Evolutionary conservation across 2,888 invertebrate species (phyloP), one percentile per base, ranked within the genome.

Genomic region (Spodoptera exigua): DNA sequence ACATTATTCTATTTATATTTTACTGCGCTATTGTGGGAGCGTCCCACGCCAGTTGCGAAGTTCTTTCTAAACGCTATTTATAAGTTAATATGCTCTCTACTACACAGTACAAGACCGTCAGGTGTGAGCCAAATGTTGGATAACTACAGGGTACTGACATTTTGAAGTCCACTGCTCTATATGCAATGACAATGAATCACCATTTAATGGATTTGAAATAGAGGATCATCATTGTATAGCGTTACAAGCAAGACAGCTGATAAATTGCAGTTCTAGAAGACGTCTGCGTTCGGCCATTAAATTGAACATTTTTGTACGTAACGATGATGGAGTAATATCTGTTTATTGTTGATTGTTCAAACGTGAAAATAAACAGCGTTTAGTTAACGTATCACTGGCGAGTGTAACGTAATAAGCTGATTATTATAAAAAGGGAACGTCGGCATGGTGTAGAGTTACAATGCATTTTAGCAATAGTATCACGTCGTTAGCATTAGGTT

Each of bases 21-120:
- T 65, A n/a, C 40, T 57, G 54, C 51, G 76, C 70, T 84, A 82
- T 83, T 80, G 78, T 72, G 59, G 71, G 61, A 73, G 61, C 80
- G 51, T 83, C 86, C 82, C 82, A 87, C 86, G 86, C 76, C 46
- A 67, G 77, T 82, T 79, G 83, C 81, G 75, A 80, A 81, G 75
- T 80, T 79, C 78, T 83, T 82, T 84, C 80, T 74, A 74, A 74
- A 82, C 71, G 76, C 75, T 79, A 79, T 79, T 76, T 69, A 68
- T 72, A 75, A 66, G 59, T 54, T 51, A 47, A 51, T 62, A 61
- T 67, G 58, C 67, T 72, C 53, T 66, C 27, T 56, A 65, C 59
- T 62, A 67, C 44, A 62, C 47, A 56, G 59, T 63, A 64, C 40
- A 48, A 49, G 37, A 51, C 46, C 32, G 59, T 75, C 78, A 84